phyloP scores from a whole-genome alignment of 1,140 invertebrate species.

The Drosophila pruinosa region DNA sequence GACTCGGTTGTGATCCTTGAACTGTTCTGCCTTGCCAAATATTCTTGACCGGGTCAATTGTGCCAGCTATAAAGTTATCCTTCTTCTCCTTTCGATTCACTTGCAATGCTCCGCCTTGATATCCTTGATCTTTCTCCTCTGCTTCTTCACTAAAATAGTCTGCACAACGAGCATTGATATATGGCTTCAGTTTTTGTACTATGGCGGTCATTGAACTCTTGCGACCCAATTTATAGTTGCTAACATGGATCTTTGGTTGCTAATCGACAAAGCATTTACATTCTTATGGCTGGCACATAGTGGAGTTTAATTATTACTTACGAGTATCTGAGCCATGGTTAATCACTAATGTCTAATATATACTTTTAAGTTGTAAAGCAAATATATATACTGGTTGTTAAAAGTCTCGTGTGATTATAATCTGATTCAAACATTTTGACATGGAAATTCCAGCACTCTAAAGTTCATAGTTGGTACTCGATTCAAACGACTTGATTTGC shows the following conservation, averaged over 20 bases:
- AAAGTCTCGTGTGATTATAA: slow-evolving; percentile 2
- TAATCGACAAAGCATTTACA: background rate
- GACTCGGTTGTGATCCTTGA: background rate
- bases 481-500: too few species aligned
- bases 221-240: slow-evolving; percentile 3
- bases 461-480: too few species aligned
- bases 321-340: slow-evolving; percentile 3
- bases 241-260: slow-evolving; percentile 7
- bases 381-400: background rate
- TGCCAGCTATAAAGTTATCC: background rate
- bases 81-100: background rate
- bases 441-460: too few species aligned
- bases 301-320: background rate
- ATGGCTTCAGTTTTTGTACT: slow-evolving; percentile 5
- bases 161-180: background rate
- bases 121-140: background rate
- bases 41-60: background rate
- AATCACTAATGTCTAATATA: background rate
- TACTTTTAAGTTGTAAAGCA: background rate
- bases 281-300: too few species aligned
- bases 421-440: too few species aligned
- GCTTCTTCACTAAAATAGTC: background rate
- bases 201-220: background rate
- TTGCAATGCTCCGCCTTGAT: background rate
- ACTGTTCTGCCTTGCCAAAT: background rate